These are phyloP conservation scores for Cantharis rustica DNA, from an alignment of 2,888 invertebrate species.

Conservation along the genomic window DNA sequence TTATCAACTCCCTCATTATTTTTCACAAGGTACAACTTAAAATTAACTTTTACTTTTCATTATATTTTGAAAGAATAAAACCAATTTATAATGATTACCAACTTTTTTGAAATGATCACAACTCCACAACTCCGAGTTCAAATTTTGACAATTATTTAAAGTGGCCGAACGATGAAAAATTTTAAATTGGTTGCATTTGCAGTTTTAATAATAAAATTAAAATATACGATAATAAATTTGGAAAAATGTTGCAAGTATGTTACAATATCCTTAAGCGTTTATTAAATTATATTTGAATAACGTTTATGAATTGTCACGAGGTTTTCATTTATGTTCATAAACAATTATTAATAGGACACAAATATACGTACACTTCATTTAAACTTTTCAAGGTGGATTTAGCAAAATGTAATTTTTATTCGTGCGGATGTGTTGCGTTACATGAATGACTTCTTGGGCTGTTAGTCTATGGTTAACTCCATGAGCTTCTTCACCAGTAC, in stretches of 20 bases:
- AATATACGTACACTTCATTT: background rate
- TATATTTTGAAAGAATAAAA: background rate
- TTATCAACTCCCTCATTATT: background rate
- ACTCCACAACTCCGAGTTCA: too few species aligned
- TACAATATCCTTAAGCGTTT: conserved; percentile 17
- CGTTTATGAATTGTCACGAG: conserved; percentile 30
- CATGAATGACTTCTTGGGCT: background rate
- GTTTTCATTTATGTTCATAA: conserved; percentile 24
- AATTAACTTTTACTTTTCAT: background rate
- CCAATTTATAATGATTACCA: background rate
- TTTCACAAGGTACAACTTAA: background rate
- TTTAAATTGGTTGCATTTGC: background rate
- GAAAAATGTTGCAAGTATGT: background rate
- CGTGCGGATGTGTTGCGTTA: background rate
- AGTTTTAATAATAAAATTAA: background rate
- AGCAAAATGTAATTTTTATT: background rate
- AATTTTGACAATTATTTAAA: too few species aligned
- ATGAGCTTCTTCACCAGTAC: conserved; percentile 4
- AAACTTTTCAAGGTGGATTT: background rate
- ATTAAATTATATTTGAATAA: conserved; percentile 30
- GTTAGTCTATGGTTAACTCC: background rate
- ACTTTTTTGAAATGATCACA: background rate
- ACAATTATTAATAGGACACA: conserved; percentile 11
- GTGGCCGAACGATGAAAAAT: background rate
- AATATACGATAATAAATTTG: background rate